Base-by-base conservation (phyloP, 1,140 invertebrate species). In the Lucilia cuprina region DNA sequence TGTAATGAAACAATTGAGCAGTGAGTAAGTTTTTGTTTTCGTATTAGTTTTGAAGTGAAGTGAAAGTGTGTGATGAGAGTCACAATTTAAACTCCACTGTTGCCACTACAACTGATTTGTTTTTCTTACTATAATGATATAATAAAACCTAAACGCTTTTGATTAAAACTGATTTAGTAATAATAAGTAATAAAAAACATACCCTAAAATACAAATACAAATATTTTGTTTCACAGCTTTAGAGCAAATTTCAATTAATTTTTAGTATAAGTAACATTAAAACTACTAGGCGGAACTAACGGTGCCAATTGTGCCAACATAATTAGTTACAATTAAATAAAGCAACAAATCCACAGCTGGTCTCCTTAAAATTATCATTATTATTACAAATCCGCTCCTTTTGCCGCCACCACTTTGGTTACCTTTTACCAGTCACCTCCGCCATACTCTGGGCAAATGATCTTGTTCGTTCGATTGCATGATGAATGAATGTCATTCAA, bases 391-490 rank as follows among this genome's bases (percentile, higher is more conserved):
- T 21, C 77, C 77, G 77, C 41, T 80, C 77, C 77, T 80, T 77
- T 80, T 80, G 77, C 77, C 77, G 41, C 77, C 77, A 80, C 77
- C 77, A 80, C 77, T 80, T 80, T 80, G 77, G 77, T 80, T 80
- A 80, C 77, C 77, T 50, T 80, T 80, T 80, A 12, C 77, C 21
- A 80, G 77, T 25, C 77, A 80, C 77, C 77, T 25, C 41, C n/a
- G n/a, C 35, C 75, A 78, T 25, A 14, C 10, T n/a, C 14, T 21
- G 2, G n/a, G n/a, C 17, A 9, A 21, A 17, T 70, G 1, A 21
- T 5, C 5, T 70, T 55, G 50, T 12, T n/a, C 50, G 12, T 10
- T 17, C 21, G 21, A 17, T n/a, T 8, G n/a, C 25, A 30, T 30
- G 2, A 65, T 65, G 60, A 70, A 70, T 70, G 65, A 70, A 70